Conservation (phyloP, 2,113 vertebrate genomes). For the Limnothrissa miodon region DNA sequence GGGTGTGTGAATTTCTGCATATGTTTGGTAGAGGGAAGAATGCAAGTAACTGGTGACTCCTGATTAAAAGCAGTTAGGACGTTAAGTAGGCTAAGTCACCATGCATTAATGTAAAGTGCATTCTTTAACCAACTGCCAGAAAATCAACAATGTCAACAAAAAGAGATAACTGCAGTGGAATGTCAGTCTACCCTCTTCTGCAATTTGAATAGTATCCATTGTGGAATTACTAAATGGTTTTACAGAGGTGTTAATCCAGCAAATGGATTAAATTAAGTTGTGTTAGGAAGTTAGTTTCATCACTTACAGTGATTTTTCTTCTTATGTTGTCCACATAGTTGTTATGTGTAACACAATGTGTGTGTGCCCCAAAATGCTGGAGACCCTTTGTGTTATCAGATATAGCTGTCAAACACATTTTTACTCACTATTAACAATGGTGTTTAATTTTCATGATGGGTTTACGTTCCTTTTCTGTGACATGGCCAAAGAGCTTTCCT, state of each 20-base stretch:
- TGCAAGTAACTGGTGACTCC: too few relatives aligned
- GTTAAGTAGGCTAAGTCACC: too few relatives aligned
- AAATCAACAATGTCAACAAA: not conserved
- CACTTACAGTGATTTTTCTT: not conserved
- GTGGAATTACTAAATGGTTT: conserved; percentile 3
- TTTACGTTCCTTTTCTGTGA: not conserved
- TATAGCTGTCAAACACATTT: not conserved
- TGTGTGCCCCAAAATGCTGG: not conserved
- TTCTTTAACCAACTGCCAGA: not conserved
- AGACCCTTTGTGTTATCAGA: not conserved
- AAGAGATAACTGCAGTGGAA: not conserved
- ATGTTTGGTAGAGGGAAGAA: too few relatives aligned
- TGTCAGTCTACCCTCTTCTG: not conserved
- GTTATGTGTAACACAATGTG: not conserved
- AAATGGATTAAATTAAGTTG: not conserved
- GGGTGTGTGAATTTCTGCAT: too few relatives aligned
- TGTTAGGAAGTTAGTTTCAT: not conserved
- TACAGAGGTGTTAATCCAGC: not conserved
- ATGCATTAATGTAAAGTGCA: not conserved
- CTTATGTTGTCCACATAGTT: not conserved
- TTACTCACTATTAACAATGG: not conserved
- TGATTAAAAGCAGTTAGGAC: too few relatives aligned
- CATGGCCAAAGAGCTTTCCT: not conserved
- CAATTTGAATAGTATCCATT: not conserved
- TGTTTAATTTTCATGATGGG: not conserved